phyloP scores from a whole-genome alignment of 1,140 invertebrate species.

The Platyscapa corneri region DNA sequence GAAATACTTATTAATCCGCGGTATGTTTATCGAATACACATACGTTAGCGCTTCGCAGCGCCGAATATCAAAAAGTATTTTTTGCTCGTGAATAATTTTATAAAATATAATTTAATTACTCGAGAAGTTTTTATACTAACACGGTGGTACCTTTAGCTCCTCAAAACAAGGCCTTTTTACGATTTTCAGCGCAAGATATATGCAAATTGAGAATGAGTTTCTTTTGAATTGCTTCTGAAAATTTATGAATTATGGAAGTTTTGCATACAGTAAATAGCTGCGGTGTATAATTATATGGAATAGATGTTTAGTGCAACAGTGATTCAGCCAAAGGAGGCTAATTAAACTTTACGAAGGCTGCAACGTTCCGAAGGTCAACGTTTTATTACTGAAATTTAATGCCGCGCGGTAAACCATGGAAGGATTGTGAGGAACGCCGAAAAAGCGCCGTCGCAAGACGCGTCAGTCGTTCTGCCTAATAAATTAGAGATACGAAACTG shows the following conservation, averaged over 20 bases:
- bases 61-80: too few relatives aligned
- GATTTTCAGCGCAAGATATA: neutral
- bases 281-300: neutral
- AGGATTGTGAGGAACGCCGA: neutral
- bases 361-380: conserved; percentile 27
- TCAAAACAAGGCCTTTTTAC: conserved; percentile 20
- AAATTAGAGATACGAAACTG: conserved; percentile 31
- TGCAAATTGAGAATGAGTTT: neutral
- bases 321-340: conserved; percentile 28
- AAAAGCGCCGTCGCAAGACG: conserved; percentile 9
- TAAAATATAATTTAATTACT: neutral
- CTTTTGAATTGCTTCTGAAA: conserved; percentile 35
- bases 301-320: conserved; percentile 20
- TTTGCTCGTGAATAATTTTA: neutral
- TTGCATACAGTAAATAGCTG: neutral
- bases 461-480: conserved; percentile 20
- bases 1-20: too few relatives aligned
- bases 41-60: too few relatives aligned
- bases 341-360: conserved; percentile 46
- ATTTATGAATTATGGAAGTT: conserved; percentile 42
- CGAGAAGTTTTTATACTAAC: neutral
- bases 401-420: neutral
- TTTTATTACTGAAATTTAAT: conserved; percentile 39
- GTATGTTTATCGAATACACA: too few relatives aligned
- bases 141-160: neutral